Conservation (phyloP, 2,888 invertebrate species). For the Cataglyphis albicans region DNA sequence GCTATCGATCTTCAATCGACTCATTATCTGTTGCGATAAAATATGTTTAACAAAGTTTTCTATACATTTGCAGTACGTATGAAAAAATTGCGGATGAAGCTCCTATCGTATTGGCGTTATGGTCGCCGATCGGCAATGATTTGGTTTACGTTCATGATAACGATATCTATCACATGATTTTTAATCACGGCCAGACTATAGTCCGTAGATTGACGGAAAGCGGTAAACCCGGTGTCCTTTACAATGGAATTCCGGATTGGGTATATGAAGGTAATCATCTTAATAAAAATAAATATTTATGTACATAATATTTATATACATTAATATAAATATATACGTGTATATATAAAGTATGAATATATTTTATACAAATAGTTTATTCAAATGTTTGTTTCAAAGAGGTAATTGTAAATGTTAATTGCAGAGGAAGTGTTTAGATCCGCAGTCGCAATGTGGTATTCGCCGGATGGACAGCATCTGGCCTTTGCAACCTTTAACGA, state of each 20-base stretch:
- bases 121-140: conserved; percentile 87
- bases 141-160: conserved; percentile 90
- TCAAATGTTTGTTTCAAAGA: neutral
- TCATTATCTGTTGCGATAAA: neutral
- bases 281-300: neutral
- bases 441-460: conserved; percentile 93
- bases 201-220: conserved; percentile 88
- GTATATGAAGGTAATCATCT: conserved; percentile 93
- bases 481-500: conserved; percentile 92
- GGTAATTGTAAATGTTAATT: conserved; percentile 71
- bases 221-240: conserved; percentile 89
- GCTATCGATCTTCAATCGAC: neutral
- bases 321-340: neutral
- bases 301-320: neutral
- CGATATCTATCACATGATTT: conserved; percentile 89
- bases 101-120: conserved; percentile 89
- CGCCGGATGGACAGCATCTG: conserved; percentile 89
- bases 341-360: neutral
- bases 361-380: neutral
- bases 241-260: conserved; percentile 96
- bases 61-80: conserved; percentile 83
- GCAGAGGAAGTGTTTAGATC: conserved; percentile 92
- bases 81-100: conserved; percentile 87
- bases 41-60: neutral
- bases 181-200: conserved; percentile 68